Conservation (phyloP, 2,113 vertebrate genomes). For the Protobothrops flavoviridis region DNA sequence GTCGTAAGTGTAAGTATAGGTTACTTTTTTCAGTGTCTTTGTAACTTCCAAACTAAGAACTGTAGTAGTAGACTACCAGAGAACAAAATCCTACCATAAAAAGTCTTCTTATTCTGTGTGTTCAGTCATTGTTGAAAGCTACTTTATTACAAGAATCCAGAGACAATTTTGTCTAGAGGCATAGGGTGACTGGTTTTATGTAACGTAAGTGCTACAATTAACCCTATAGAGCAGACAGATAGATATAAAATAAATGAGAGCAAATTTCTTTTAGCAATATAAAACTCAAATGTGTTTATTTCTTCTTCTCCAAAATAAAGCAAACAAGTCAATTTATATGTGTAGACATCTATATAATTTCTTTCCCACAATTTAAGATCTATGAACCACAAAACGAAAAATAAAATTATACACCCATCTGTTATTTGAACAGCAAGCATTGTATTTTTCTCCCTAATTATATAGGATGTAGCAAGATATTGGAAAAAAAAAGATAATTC, state of each 20-base stretch:
- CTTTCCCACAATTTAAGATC: conserved; percentile 22
- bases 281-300: neutral
- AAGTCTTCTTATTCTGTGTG: neutral
- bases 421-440: conserved; percentile 37
- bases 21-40: neutral
- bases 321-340: neutral
- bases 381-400: conserved; percentile 35
- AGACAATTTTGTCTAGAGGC: neutral
- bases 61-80: neutral
- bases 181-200: neutral
- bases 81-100: neutral
- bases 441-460: conserved; percentile 19
- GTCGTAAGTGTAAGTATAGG: neutral
- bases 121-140: neutral
- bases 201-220: neutral
- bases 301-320: neutral
- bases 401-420: conserved; percentile 37
- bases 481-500: conserved; percentile 53
- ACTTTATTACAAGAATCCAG: neutral
- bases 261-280: neutral
- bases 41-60: neutral
- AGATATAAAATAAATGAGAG: neutral
- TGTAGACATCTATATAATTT: neutral
- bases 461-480: conserved; percentile 48
- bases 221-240: neutral